A percentile compares a stretch with the other conserved stretches of the same genome.
These are phyloP conservation scores for Panthera leo DNA, from an alignment of 2,113 vertebrate genomes.

Conservation along the genomic window DNA sequence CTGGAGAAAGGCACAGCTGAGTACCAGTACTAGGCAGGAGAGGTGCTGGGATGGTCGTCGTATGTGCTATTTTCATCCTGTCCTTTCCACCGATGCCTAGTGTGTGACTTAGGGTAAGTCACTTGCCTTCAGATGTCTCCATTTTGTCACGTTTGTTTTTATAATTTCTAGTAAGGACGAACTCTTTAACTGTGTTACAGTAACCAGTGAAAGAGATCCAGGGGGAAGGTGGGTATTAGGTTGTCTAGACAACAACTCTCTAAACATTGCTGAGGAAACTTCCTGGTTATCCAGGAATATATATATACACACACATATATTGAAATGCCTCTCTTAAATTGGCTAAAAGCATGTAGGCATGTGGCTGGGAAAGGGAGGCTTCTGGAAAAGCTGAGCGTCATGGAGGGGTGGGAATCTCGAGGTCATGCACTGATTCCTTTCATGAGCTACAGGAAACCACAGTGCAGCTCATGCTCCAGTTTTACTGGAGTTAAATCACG, in stretches of 20 bases:
- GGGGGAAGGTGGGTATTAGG: neutral
- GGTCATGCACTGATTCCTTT: neutral
- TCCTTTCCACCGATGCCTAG: neutral
- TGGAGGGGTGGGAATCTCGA: neutral
- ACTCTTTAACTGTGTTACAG: neutral
- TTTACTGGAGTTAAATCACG: neutral
- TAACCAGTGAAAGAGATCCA: neutral
- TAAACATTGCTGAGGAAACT: neutral
- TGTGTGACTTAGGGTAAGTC: neutral
- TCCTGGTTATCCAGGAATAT: neutral
- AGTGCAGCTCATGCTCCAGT: neutral
- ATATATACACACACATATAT: too few species aligned
- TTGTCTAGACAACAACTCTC: neutral
- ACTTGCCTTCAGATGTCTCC: neutral
- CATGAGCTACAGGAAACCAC: neutral
- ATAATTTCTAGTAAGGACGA: neutral
- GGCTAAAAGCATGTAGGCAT: neutral
- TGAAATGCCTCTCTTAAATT: neutral
- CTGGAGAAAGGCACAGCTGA: neutral
- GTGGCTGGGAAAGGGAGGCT: neutral
- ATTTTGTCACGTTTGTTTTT: slow-evolving; percentile 13
- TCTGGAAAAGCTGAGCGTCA: neutral
- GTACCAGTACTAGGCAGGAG: neutral
- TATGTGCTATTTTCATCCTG: neutral
- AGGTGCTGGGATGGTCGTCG: fast-evolving